phyloP scores from a whole-genome alignment of 1,140 invertebrate genomes.

The Leptopilina boulardi region DNA sequence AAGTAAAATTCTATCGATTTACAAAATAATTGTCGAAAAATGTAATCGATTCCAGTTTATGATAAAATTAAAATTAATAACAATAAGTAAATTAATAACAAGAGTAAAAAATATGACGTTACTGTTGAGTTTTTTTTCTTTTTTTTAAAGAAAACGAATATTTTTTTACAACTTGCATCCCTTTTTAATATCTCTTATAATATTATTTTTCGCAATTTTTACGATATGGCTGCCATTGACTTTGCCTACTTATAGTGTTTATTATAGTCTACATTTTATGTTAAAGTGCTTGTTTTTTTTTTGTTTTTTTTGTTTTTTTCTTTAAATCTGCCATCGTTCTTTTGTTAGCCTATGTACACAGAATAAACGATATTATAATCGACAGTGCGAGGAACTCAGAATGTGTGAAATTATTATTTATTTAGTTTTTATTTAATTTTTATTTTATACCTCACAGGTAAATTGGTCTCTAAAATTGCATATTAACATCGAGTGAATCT shows the following conservation, averaged over 20 bases:
- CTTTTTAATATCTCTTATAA: background rate
- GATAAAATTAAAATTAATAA: background rate
- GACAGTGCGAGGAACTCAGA: constrained; percentile 40
- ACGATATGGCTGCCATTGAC: constrained; percentile 17
- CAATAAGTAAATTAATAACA: too few relatives aligned
- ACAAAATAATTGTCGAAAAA: background rate
- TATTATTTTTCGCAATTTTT: constrained; percentile 4
- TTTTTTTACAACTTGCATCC: background rate
- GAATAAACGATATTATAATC: constrained; percentile 27
- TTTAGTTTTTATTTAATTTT: background rate
- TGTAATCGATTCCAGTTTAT: background rate
- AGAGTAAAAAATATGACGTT: too few relatives aligned
- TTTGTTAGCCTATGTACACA: constrained; percentile 10
- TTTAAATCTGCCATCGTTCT: background rate
- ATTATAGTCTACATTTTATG: background rate
- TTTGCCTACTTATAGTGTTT: constrained; percentile 25
- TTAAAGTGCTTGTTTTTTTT: constrained; percentile 1
- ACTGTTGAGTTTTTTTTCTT: too few relatives aligned
- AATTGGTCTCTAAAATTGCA: background rate
- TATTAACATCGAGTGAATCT: constrained; percentile 23
- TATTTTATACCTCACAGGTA: background rate
- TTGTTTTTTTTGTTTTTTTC: constrained; percentile 1
- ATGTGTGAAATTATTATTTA: background rate
- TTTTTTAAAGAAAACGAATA: background rate
- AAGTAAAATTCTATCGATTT: too few relatives aligned